Evolutionary conservation across 2,888 invertebrate genomes (phyloP).

Genomic region (Drosophila mimica): DNA sequence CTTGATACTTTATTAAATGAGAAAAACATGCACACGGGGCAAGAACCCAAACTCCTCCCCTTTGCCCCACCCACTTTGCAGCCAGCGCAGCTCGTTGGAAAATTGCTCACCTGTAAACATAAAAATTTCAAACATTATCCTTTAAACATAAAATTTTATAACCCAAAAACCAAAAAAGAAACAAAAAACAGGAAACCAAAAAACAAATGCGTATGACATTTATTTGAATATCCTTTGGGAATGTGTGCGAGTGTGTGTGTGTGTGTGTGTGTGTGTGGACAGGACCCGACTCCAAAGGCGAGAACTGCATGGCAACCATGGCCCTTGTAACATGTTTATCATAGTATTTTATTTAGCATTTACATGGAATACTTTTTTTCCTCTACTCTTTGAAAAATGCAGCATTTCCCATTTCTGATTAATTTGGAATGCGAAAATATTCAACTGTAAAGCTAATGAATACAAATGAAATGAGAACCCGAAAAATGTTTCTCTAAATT

Average conservation of each 20-base stretch:
- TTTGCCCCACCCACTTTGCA: neutral
- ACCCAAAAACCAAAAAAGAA: conserved; percentile 52
- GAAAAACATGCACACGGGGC: conserved; percentile 68
- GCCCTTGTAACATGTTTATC: conserved; percentile 72
- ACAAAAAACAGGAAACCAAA: conserved; percentile 53
- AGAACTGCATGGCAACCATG: conserved; percentile 32
- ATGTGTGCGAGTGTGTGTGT: conserved; percentile 10
- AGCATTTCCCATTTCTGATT: neutral
- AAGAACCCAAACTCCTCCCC: conserved; percentile 1
- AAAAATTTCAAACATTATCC: conserved; percentile 81
- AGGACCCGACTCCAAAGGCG: conserved; percentile 24
- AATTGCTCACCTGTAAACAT: conserved; percentile 80
- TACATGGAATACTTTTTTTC: conserved; percentile 45
- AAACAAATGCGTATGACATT: conserved; percentile 81
- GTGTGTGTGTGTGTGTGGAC: neutral
- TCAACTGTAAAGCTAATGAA: neutral
- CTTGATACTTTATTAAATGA: conserved; percentile 80
- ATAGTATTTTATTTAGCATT: conserved; percentile 76
- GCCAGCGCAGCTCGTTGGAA: conserved; percentile 52
- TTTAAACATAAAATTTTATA: conserved; percentile 81
- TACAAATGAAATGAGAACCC: neutral
- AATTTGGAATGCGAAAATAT: neutral
- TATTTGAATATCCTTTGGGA: conserved; percentile 81
- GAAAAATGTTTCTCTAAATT: neutral
- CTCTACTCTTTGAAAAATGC: conserved; percentile 23